Percentiles rank a stretch among this genome's conserved stretches.
Evolutionary conservation across 2,113 vertebrate species (phyloP).

Genomic region (Copsychus sechellarum): DNA sequence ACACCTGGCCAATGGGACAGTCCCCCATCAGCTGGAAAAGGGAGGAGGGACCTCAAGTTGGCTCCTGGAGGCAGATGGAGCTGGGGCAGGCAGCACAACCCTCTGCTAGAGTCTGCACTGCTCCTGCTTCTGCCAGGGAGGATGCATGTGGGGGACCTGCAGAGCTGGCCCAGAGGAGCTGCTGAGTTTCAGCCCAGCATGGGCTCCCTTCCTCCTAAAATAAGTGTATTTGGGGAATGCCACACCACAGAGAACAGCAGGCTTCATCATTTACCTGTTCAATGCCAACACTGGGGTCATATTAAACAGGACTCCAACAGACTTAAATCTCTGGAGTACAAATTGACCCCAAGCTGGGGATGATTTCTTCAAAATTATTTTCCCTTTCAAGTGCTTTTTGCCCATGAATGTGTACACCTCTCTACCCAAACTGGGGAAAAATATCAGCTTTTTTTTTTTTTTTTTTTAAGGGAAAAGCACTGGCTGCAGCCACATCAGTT

Average conservation of each 20-base stretch:
- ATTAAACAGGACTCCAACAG: neutral
- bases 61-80: neutral
- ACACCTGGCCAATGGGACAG: accelerated
- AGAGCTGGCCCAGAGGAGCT: neutral
- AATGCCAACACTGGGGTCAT: accelerated
- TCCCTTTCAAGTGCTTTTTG: neutral
- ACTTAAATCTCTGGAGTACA: neutral
- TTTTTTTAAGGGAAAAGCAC: neutral
- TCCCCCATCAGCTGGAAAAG: neutral
- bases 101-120: neutral
- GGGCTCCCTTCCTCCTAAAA: neutral
- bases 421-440: neutral
- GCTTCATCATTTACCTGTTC: neutral
- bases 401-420: neutral
- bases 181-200: neutral
- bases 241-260: neutral
- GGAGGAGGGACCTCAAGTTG: accelerated
- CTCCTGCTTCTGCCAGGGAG: neutral
- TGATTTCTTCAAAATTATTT: neutral
- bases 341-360: neutral
- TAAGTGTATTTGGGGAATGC: neutral
- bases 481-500: neutral
- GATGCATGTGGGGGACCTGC: accelerated
- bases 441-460: neutral
- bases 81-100: neutral